Conservation (phyloP, 1,140 invertebrate species). For the Polyergus mexicanus region DNA sequence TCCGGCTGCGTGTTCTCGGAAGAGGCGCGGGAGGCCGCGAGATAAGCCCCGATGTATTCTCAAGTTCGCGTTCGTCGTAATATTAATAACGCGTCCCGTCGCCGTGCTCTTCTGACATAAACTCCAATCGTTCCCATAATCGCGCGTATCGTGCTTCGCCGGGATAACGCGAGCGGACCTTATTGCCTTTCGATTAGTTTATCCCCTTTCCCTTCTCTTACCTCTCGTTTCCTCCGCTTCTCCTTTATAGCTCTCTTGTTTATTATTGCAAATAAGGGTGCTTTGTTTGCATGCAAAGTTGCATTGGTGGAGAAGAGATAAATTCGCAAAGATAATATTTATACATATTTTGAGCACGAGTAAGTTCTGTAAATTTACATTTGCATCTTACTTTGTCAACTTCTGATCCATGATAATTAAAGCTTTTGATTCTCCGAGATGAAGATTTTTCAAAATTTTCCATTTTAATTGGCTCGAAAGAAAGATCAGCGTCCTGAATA, state of each 20-base stretch:
- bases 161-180: background rate
- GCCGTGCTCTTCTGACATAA: conserved; percentile 48
- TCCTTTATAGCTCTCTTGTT: background rate
- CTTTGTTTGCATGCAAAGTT: background rate
- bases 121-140: conserved; percentile 62
- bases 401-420: too few relatives aligned
- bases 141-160: conserved; percentile 16
- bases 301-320: background rate
- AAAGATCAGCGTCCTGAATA: too few relatives aligned
- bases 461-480: too few relatives aligned
- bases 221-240: background rate
- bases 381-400: too few relatives aligned
- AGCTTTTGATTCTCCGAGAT: too few relatives aligned
- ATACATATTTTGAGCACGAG: too few relatives aligned
- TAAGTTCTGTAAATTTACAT: too few relatives aligned
- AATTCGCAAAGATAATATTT: too few relatives aligned
- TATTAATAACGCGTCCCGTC: conserved; percentile 67
- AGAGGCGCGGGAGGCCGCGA: conserved; percentile 32
- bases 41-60: conserved; percentile 68
- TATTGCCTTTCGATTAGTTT: background rate
- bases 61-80: conserved; percentile 71
- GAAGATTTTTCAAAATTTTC: too few relatives aligned
- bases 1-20: conserved; percentile 60
- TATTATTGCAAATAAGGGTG: conserved; percentile 4
- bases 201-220: too few relatives aligned